Conservation (phyloP, 2,797 vertebrate species). For the Sebastes taczanowskii region DNA sequence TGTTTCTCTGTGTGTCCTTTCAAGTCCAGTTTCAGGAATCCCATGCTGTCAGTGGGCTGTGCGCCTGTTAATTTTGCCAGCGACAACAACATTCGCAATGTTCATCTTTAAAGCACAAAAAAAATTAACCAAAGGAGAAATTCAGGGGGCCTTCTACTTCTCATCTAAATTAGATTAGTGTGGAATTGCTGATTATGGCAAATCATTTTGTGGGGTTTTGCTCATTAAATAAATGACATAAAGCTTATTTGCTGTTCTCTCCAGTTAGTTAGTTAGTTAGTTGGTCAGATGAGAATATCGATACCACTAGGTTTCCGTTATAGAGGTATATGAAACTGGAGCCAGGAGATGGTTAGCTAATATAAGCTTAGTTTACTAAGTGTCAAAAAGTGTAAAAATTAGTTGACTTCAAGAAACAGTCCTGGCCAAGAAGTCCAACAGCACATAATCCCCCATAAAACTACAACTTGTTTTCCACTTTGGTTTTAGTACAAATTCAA, state of each 20-base stretch:
- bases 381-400: not conserved
- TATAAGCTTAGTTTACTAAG: not conserved
- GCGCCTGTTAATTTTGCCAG: not conserved
- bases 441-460: too few relatives aligned
- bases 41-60: conserved; percentile 3
- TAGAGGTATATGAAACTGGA: not conserved
- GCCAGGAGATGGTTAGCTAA: not conserved
- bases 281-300: not conserved
- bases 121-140: not conserved
- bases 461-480: too few relatives aligned
- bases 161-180: not conserved
- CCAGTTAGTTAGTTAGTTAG: not conserved
- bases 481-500: too few relatives aligned
- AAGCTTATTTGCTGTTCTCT: not conserved
- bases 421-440: too few relatives aligned
- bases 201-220: not conserved
- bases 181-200: not conserved
- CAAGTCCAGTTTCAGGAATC: not conserved
- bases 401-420: not conserved
- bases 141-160: not conserved
- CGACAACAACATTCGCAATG: not conserved
- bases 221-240: not conserved
- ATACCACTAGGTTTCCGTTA: not conserved
- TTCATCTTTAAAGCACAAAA: conserved; percentile 11
- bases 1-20: not conserved